These are phyloP conservation scores for Pteruthius melanotis DNA, from an alignment of 2,113 vertebrate species.

Conservation along the genomic window DNA sequence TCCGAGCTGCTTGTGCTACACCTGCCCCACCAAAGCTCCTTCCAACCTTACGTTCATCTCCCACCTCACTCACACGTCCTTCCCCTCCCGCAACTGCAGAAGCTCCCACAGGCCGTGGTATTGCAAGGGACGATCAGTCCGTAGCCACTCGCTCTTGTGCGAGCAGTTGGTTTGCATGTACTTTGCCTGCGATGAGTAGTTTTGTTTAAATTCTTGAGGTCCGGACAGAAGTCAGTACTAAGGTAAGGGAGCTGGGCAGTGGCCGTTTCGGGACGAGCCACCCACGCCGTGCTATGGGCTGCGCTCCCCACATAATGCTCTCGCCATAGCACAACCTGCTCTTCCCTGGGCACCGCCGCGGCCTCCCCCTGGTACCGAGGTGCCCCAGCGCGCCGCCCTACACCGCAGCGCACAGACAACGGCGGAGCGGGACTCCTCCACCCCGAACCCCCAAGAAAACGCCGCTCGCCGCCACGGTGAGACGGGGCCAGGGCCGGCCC, in stretches of 20 bases:
- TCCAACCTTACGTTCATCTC: not conserved
- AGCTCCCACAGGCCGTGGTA: not conserved
- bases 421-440: rapidly evolving
- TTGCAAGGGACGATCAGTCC: rapidly evolving
- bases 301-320: rapidly evolving
- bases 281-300: not conserved
- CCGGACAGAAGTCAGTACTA: not conserved
- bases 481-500: rapidly evolving
- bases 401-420: not conserved
- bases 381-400: not conserved
- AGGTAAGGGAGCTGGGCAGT: rapidly evolving
- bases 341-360: no score
- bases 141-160: rapidly evolving
- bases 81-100: not conserved
- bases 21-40: not conserved
- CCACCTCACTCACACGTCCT: rapidly evolving
- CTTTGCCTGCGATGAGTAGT: not conserved
- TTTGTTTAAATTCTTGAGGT: not conserved
- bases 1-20: not conserved
- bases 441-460: rapidly evolving
- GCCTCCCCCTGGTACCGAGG: not conserved
- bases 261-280: not conserved
- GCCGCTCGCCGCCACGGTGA: rapidly evolving
- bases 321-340: not conserved
- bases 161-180: rapidly evolving